phyloP scores from a whole-genome alignment of 2,888 invertebrate genomes.

The Panopea generosa region DNA sequence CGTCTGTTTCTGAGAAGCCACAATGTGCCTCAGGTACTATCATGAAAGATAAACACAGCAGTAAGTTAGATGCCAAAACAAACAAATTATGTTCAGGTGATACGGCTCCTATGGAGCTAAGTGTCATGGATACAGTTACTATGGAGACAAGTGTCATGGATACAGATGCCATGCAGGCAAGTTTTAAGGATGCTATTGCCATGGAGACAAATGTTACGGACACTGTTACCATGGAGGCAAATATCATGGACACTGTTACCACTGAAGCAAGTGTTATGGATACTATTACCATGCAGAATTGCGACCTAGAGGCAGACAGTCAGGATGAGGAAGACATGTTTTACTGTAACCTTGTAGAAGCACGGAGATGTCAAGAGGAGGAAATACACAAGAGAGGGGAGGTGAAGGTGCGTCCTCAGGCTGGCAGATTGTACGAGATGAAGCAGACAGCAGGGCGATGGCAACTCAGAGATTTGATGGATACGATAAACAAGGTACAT shows the following conservation, averaged over 20 bases:
- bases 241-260: background rate
- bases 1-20: no score
- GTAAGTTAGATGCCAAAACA: no score
- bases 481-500: no score
- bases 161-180: no score
- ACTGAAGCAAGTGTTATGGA: background rate
- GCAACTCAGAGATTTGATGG: constrained; percentile 49
- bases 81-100: no score
- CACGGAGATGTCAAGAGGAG: constrained; percentile 70
- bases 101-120: no score
- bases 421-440: constrained; percentile 66
- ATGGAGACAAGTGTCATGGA: no score
- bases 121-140: no score
- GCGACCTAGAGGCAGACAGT: constrained; percentile 36
- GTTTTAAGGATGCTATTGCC: background rate
- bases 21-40: no score
- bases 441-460: constrained; percentile 48
- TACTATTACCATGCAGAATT: constrained; percentile 3
- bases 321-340: constrained; percentile 57
- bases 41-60: no score
- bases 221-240: constrained; percentile 5
- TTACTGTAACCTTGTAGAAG: constrained; percentile 66
- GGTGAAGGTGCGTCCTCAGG: constrained; percentile 62
- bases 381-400: constrained; percentile 63
- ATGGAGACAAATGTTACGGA: background rate